Conservation (phyloP, 2,888 invertebrate genomes). For the Tenthredo notha region DNA sequence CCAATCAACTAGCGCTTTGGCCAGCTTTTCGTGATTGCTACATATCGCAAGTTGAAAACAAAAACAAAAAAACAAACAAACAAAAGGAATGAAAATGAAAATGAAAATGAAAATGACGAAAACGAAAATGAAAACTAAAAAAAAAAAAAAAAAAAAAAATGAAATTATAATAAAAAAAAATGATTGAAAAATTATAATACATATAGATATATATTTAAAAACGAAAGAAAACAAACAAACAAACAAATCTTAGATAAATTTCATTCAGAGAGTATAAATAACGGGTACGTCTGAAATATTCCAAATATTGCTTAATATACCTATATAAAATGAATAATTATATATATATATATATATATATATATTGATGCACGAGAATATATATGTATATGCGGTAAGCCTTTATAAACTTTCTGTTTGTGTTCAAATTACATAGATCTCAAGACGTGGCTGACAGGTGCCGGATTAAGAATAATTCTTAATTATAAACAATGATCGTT, state of each 20-base stretch:
- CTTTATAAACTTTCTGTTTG: slow-evolving; percentile 36
- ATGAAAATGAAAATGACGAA: not conserved
- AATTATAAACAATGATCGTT: not conserved
- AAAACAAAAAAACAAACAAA: slow-evolving; percentile 23
- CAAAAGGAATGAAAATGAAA: not conserved
- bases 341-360: not conserved
- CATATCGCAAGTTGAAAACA: slow-evolving; percentile 68
- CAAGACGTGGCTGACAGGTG: slow-evolving; percentile 57
- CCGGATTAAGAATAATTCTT: slow-evolving; percentile 22
- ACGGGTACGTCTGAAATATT: slow-evolving; percentile 39
- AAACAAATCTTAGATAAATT: slow-evolving; percentile 16
- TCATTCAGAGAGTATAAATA: slow-evolving; percentile 54
- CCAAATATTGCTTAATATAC: slow-evolving; percentile 43
- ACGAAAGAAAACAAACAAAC: not conserved
- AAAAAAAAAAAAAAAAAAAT: not conserved
- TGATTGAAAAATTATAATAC: not conserved
- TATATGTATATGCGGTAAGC: not conserved
- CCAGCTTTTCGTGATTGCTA: slow-evolving; percentile 71
- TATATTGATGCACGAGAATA: slow-evolving; percentile 40
- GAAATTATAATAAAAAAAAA: not conserved
- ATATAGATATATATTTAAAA: not conserved
- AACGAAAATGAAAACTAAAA: not conserved
- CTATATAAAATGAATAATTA: slow-evolving; percentile 12
- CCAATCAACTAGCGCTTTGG: slow-evolving; percentile 68
- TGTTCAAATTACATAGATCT: slow-evolving; percentile 63